phyloP scores from a whole-genome alignment of 2,113 vertebrate genomes.

The Origma solitaria region DNA sequence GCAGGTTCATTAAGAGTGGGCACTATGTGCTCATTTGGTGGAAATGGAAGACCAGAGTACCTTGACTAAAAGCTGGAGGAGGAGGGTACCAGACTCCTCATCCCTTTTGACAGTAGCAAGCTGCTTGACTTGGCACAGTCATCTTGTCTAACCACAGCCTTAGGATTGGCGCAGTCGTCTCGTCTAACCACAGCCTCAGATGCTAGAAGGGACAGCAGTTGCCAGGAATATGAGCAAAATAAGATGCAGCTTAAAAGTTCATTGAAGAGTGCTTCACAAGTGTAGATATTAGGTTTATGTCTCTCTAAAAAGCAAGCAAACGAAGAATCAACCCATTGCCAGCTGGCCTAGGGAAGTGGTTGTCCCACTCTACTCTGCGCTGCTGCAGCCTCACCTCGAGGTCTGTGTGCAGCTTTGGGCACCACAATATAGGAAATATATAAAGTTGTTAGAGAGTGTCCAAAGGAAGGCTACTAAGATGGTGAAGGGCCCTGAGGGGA shows the following conservation, averaged over 20 bases:
- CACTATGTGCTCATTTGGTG: not conserved
- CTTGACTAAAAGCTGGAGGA: not conserved
- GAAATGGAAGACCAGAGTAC: not conserved
- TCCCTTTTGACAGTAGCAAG: not conserved
- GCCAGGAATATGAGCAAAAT: not conserved
- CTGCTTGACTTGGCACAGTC: not conserved
- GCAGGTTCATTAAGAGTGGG: not conserved
- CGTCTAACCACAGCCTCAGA: not conserved
- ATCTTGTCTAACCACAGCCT: not conserved
- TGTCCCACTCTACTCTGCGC: rapidly evolving
- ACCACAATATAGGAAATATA: not conserved
- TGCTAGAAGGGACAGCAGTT: not conserved
- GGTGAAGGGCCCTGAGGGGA: not conserved
- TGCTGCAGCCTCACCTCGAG: not conserved
- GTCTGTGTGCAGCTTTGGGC: not conserved
- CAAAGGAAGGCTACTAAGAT: rapidly evolving
- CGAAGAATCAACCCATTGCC: not conserved
- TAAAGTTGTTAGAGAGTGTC: not conserved
- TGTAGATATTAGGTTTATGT: not conserved
- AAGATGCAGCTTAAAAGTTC: not conserved
- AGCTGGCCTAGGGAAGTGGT: not conserved
- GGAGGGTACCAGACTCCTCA: rapidly evolving
- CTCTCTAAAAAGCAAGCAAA: not conserved
- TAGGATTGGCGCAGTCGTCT: not conserved
- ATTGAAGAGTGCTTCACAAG: not conserved